Evolutionary conservation across 2,113 vertebrate species (phyloP).

Genomic region (Onychostoma macrolepis): DNA sequence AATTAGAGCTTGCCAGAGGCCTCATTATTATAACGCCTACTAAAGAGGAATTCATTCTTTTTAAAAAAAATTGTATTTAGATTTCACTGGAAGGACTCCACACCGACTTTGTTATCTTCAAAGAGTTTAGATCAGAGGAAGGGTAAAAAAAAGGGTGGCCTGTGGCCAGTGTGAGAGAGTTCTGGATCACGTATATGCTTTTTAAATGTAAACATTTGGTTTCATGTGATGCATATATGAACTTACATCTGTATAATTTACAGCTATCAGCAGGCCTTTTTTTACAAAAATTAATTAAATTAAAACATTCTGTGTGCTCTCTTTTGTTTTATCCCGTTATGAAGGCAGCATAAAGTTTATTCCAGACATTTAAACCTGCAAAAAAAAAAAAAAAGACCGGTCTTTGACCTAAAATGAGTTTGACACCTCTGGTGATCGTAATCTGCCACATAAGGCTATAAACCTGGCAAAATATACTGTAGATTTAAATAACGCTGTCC

Average conservation of each 20-base stretch:
- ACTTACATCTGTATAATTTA: not conserved
- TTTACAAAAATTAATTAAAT: not conserved
- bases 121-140: not conserved
- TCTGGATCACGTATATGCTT: not conserved
- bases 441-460: not conserved
- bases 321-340: not conserved
- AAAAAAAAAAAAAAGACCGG: not conserved
- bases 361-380: not conserved
- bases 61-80: no score
- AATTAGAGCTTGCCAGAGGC: not conserved
- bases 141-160: no score
- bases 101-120: not conserved
- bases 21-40: not conserved
- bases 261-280: not conserved
- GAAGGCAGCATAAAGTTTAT: not conserved
- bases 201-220: not conserved
- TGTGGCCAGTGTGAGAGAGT: not conserved
- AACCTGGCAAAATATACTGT: slow-evolving; percentile 19
- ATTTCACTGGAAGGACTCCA: not conserved
- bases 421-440: not conserved
- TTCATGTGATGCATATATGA: not conserved
- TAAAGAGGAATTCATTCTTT: not conserved
- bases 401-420: slow-evolving; percentile 1
- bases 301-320: no score
- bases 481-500: slow-evolving; percentile 24